These are phyloP conservation scores for Thamnaconus septentrionalis DNA, from an alignment of 2,113 vertebrate genomes.

Conservation along the genomic window DNA sequence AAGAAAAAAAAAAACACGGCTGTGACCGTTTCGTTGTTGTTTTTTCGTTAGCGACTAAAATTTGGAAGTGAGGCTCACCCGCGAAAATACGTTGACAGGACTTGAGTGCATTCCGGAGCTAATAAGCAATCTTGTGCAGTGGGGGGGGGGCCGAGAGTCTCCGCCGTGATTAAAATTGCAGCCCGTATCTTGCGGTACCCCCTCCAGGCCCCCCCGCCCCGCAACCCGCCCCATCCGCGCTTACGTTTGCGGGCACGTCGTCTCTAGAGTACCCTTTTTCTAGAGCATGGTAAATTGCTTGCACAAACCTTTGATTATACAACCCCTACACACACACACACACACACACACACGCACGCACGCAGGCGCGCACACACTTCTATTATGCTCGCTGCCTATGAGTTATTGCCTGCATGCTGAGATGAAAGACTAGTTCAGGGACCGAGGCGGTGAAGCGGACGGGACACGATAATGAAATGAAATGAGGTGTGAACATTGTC, in stretches of 20 bases:
- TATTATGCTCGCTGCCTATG: slow-evolving; percentile 67
- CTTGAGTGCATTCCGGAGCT: background rate
- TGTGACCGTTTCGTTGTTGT: too few relatives aligned
- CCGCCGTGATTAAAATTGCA: slow-evolving; percentile 19
- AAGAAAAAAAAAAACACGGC: background rate
- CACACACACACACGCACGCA: too few relatives aligned
- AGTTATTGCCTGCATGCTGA: slow-evolving; percentile 64
- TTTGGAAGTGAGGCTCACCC: background rate
- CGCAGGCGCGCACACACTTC: slow-evolving; percentile 19
- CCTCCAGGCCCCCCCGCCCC: background rate
- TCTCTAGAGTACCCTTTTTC: slow-evolving; percentile 44
- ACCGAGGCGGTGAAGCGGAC: slow-evolving; percentile 60
- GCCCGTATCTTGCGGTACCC: background rate
- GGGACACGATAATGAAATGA: slow-evolving; percentile 72
- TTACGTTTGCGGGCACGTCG: slow-evolving; percentile 16
- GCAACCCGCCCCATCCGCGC: slow-evolving; percentile 10
- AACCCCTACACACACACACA: slow-evolving; percentile 23
- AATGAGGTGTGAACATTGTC: slow-evolving; percentile 72
- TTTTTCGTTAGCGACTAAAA: background rate
- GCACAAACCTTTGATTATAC: slow-evolving; percentile 70
- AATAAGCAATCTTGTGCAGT: slow-evolving; percentile 11
- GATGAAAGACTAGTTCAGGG: slow-evolving; percentile 65
- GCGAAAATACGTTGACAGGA: background rate
- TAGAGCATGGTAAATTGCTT: slow-evolving; percentile 59
- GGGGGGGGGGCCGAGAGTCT: background rate